Evolutionary conservation across 2,888 invertebrate genomes (phyloP).

Genomic region (Cordilura impudica): DNA sequence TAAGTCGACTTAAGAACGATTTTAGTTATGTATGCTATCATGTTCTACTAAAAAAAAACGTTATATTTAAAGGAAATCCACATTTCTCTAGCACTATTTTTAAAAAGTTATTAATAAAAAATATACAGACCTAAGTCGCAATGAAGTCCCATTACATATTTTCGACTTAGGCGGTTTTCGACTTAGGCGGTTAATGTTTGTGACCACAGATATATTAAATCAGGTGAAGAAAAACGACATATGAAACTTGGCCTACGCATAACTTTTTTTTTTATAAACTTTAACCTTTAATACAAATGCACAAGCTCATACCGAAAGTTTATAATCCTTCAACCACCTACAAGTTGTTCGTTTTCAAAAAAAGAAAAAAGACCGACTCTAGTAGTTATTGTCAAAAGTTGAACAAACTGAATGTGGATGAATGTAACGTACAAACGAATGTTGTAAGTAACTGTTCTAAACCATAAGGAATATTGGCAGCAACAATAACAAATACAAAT

Average conservation of each 20-base stretch:
- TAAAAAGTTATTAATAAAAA: too few species aligned
- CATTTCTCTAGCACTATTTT: too few species aligned
- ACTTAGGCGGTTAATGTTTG: too few species aligned
- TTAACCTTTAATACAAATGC: constrained; percentile 6
- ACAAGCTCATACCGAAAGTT: constrained; percentile 8
- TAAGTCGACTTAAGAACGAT: too few species aligned
- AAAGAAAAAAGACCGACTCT: not conserved
- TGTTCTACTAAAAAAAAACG: too few species aligned
- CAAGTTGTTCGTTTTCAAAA: too few species aligned
- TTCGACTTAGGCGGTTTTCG: too few species aligned
- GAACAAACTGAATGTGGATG: constrained; percentile 34
- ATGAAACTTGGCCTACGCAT: not conserved
- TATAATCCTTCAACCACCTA: not conserved
- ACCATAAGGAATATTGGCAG: not conserved
- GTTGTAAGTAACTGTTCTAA: not conserved
- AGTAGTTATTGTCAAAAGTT: constrained; percentile 12
- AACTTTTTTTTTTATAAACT: constrained; percentile 1
- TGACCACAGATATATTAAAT: too few species aligned
- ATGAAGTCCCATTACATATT: too few species aligned
- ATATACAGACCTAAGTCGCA: too few species aligned
- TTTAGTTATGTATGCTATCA: too few species aligned
- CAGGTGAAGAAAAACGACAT: not conserved
- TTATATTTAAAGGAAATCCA: too few species aligned
- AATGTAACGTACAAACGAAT: constrained; percentile 6
- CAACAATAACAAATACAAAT: not conserved